Base-by-base conservation (phyloP, 2,888 invertebrate species). In the Drosophila niveifrons region DNA sequence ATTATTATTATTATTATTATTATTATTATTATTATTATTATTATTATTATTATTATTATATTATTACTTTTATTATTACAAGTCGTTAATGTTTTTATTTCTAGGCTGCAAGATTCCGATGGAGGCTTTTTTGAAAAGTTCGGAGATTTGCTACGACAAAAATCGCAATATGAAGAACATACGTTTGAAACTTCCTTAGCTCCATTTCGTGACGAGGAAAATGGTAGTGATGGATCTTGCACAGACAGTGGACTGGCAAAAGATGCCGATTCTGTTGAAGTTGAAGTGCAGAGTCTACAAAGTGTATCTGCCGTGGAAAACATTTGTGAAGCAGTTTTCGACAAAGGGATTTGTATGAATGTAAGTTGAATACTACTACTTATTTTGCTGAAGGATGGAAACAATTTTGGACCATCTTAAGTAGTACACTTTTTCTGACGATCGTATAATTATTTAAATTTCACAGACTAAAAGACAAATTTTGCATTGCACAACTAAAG, bases 61-160 rank as follows among this genome's bases (percentile, higher is more conserved):
- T 29, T 29, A 29, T 18, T 18, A 18, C 3, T 18, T 3, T 18
- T 18, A 18, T 1, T 3, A 34, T 10, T 34, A 34, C 10, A 34
- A 34, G 1, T 34, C 11, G 3, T 34, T n/a, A 36, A n/a, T n/a
- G 4, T 36, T 9, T 34, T 1, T 36, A 1, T 23, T 59, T 70
- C 0, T 36, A 90, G 90, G 47, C 63, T 97, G 75, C 96, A 96
- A 93, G 96, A 96, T 93, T 94, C 96, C 15, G 97, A 97, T 91
- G 96, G 96, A 80, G 95, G 96, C 53, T 97, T 97, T 92, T 97
- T 97, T 90, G 97, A 97, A 91, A 96, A 95, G 88, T 96, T 97
- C 83, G 96, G 96, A 0, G 95, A 95, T 0, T 93, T 96, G 53
- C 92, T 97, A 61, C 94, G 94, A 57, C 95, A 95, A 90, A 94